Evolutionary conservation across 2,113 vertebrate species (phyloP).

Genomic region (Phylloscopus whistleri): DNA sequence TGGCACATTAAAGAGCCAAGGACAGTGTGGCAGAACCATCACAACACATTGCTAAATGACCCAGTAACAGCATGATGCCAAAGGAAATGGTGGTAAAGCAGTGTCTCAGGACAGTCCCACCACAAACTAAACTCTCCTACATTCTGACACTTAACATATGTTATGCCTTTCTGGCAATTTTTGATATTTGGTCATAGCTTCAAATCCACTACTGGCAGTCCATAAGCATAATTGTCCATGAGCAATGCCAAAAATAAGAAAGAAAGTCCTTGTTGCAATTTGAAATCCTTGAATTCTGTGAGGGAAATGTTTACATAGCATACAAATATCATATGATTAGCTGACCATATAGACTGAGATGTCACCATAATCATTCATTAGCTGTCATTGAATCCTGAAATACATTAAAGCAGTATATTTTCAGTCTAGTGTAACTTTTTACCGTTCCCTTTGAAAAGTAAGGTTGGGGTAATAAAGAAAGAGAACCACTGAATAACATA

Average conservation of each 20-base stretch:
- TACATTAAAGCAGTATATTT: neutral
- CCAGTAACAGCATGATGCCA: neutral
- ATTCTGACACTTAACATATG: neutral
- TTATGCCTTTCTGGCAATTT: neutral
- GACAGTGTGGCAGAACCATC: neutral
- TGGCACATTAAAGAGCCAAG: neutral
- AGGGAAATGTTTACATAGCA: neutral
- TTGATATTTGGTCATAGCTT: neutral
- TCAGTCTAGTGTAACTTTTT: neutral
- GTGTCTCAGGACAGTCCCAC: neutral
- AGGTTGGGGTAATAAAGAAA: neutral
- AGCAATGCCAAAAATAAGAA: neutral
- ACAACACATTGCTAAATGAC: fast-evolving
- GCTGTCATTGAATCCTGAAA: neutral
- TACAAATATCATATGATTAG: neutral
- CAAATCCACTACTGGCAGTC: neutral
- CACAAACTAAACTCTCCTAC: neutral
- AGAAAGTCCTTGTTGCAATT: neutral
- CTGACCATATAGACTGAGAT: neutral
- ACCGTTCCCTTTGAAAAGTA: neutral
- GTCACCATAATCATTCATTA: neutral
- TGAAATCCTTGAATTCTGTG: neutral
- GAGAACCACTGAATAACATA: neutral
- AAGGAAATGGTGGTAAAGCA: neutral
- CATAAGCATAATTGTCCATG: neutral